Conservation (phyloP, 2,113 vertebrate genomes). For the Aythya baeri region DNA sequence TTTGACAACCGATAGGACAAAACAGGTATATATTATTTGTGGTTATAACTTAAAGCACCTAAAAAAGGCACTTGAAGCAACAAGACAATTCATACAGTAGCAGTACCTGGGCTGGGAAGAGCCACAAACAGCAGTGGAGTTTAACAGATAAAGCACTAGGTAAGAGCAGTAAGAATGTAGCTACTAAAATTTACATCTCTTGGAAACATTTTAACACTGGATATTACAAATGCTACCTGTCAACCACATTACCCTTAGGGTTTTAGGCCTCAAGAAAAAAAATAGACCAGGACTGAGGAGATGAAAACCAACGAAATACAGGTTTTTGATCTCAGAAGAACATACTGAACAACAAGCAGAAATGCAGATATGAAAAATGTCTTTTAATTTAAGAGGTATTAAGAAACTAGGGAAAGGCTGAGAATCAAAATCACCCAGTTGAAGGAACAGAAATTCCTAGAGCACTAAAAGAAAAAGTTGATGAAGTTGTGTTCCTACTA, state of each 20-base stretch:
- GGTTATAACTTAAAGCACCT: not conserved
- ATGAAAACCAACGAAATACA: not conserved
- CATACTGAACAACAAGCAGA: not conserved
- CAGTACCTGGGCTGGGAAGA: not conserved
- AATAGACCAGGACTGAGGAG: not conserved
- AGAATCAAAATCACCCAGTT: not conserved
- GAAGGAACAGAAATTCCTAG: not conserved
- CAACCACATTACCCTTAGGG: not conserved
- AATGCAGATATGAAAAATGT: not conserved
- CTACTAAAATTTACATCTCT: not conserved
- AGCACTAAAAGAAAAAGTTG: not conserved
- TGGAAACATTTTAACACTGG: not conserved
- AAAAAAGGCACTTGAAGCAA: not conserved
- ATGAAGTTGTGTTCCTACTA: not conserved
- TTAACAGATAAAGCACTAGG: not conserved
- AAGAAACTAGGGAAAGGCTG: not conserved
- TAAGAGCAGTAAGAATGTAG: not conserved
- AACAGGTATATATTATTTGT: rapidly evolving
- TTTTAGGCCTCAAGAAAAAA: not conserved
- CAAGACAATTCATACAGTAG: not conserved
- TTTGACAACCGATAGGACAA: not conserved
- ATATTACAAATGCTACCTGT: not conserved
- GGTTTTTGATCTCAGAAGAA: not conserved
- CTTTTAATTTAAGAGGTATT: not conserved
- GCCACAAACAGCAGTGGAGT: not conserved